Evolutionary conservation across 2,797 vertebrate genomes (phyloP).

Genomic region (Luscinia megarhynchos): DNA sequence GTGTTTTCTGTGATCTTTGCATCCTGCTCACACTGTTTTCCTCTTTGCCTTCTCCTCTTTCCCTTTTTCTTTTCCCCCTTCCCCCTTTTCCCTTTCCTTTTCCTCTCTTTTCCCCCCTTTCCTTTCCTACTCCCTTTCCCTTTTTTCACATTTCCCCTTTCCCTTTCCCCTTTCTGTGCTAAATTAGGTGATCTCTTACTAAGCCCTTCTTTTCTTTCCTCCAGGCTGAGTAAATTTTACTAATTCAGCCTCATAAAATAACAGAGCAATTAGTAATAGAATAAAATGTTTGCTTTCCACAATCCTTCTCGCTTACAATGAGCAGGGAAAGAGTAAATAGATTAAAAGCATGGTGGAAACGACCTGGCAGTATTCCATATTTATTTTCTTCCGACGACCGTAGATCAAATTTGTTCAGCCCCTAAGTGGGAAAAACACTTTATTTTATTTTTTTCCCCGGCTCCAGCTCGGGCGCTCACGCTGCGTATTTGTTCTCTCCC

Average conservation of each 20-base stretch:
- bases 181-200: slow-evolving; percentile 74
- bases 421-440: slow-evolving; percentile 39
- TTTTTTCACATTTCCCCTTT: background rate
- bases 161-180: slow-evolving; percentile 1
- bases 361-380: slow-evolving; percentile 16
- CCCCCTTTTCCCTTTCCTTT: background rate
- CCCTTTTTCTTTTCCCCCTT: background rate
- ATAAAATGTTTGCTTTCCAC: slow-evolving; percentile 63
- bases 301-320: slow-evolving; percentile 2
- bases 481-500: slow-evolving; percentile 55
- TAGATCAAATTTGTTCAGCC: slow-evolving; percentile 51
- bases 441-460: background rate
- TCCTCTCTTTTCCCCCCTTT: fast-evolving
- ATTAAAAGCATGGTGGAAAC: background rate
- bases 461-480: background rate
- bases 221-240: slow-evolving; percentile 66
- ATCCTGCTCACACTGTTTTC: background rate
- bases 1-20: background rate
- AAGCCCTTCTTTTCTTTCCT: slow-evolving; percentile 42
- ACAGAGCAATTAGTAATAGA: slow-evolving; percentile 69
- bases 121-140: background rate
- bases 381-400: background rate
- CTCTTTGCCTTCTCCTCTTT: background rate
- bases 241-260: slow-evolving; percentile 68
- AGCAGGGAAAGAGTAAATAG: slow-evolving; percentile 37